A percentile compares a stretch with the other conserved stretches of the same genome.
phyloP scores from a whole-genome alignment of 2,797 vertebrate genomes.

The Melanogrammus aeglefinus region DNA sequence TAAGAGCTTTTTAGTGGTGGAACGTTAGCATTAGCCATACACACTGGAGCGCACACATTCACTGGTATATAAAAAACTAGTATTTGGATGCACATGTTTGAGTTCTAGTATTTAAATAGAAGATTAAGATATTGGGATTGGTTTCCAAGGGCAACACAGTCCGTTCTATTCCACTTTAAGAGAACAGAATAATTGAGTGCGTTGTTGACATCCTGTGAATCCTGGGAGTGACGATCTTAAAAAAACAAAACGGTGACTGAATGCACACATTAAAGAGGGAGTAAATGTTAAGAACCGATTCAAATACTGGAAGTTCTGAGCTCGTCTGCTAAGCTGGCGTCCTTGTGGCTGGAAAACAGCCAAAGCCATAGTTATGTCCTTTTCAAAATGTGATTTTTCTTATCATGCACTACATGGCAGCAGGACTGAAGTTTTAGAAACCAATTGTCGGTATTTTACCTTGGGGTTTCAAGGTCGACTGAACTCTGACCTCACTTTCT shows the following conservation, averaged over 20 bases:
- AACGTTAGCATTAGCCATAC: neutral
- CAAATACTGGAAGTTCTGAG: neutral
- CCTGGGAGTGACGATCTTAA: neutral
- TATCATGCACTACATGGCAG: neutral
- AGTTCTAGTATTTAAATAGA: neutral
- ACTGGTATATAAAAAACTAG: neutral
- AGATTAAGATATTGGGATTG: neutral
- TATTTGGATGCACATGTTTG: neutral
- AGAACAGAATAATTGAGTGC: neutral
- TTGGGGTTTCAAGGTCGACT: neutral
- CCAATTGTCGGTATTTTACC: neutral
- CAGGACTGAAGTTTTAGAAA: neutral
- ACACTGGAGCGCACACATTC: neutral
- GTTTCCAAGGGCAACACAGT: neutral
- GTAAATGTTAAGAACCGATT: neutral
- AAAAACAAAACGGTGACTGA: neutral
- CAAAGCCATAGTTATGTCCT: neutral
- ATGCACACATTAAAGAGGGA: neutral
- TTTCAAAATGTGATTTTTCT: neutral
- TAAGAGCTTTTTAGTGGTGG: slow-evolving; percentile 2
- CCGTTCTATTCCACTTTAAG: neutral
- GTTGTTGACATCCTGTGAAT: neutral
- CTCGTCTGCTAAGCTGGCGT: neutral
- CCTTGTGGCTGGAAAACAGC: too few relatives aligned
- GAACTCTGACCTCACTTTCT: neutral